Base-by-base conservation (phyloP, 2,113 vertebrate species). In the Myrmecophaga tridactyla region DNA sequence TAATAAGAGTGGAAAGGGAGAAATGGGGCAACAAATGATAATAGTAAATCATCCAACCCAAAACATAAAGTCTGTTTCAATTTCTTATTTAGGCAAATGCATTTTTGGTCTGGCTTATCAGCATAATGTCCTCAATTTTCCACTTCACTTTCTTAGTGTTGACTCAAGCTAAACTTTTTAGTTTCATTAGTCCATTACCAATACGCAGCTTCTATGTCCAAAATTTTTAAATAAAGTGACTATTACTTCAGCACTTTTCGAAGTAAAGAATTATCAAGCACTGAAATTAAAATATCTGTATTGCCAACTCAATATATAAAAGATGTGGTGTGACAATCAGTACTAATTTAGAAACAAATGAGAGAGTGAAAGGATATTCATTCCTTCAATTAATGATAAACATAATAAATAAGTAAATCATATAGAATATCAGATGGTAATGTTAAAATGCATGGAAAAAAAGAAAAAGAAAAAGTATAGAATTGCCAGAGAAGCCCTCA, bases 131-230 rank as follows among this genome's bases (percentile, higher is more conserved):
- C 69, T 78, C 86, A 62, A 39, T 91, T 96, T 96, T 96, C 77
- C 82, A 95, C 77, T 92, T 92, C 41, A 87, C 46, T 96, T 95
- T 95, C 60, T 89, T 73, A 39, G 73, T 96, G 67, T 80, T 89
- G 75, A 92, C 41, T 84, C 39, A 72, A 82, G 56, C 11, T 70
- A 96, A 96, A 88, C 78, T 83, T 48, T 62, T 96, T 51, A 39
- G 43, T 78, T 69, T 78, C 73, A 78, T 95, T 85, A 91, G 58
- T 85, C 88, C 82, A 87, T 87, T 92, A 76, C 21, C 34, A 96
- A 89, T 63, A 51, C 41, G 29, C n/a, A 69, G 60, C 82, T 84
- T 77, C 86, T 70, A 81, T 39, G n/a, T 34, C 25, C n/a, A 77
- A 92, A 95, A 23, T 63, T 75, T 96, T 11, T 31, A 91, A 92